Percentiles rank a stretch among this genome's conserved stretches.
Conservation (phyloP, 2,797 vertebrate species). For the Rhadinocentrus ornatus region DNA sequence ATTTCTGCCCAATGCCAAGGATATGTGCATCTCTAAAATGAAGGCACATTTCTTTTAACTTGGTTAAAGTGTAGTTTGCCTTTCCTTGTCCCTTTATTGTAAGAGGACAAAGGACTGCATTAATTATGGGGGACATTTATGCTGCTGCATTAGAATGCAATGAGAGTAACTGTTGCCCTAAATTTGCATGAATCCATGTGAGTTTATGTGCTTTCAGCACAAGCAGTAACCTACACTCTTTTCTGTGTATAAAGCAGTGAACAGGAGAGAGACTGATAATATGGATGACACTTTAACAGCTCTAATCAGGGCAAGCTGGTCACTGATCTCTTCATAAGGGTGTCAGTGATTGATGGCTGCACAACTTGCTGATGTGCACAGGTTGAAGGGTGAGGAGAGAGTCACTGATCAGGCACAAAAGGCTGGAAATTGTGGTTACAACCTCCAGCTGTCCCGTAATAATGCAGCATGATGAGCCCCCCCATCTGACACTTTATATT, state of each 20-base stretch:
- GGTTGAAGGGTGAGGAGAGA: slow-evolving; percentile 56
- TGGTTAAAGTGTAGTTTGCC: slow-evolving; percentile 32
- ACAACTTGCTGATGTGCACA: slow-evolving; percentile 63
- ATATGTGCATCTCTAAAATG: slow-evolving; percentile 33
- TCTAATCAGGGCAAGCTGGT: slow-evolving; percentile 73
- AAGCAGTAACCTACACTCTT: not conserved
- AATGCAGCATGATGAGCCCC: slow-evolving; percentile 31
- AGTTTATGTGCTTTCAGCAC: slow-evolving; percentile 24
- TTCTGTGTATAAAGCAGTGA: slow-evolving; percentile 15
- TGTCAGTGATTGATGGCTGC: slow-evolving; percentile 71
- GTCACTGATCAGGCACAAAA: slow-evolving; percentile 44
- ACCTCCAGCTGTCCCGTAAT: slow-evolving; percentile 49
- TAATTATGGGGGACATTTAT: slow-evolving; percentile 51
- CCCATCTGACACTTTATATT: slow-evolving; percentile 22
- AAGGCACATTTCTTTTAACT: slow-evolving; percentile 43
- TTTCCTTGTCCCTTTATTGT: slow-evolving; percentile 52
- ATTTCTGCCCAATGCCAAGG: slow-evolving; percentile 40
- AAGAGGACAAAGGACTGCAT: slow-evolving; percentile 60
- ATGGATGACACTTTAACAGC: slow-evolving; percentile 67
- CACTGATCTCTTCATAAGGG: slow-evolving; percentile 64
- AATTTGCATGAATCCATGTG: slow-evolving; percentile 51
- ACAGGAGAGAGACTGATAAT: slow-evolving; percentile 29
- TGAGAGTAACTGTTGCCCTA: slow-evolving; percentile 63
- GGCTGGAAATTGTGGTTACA: slow-evolving; percentile 41
- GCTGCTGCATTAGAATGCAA: slow-evolving; percentile 60